Conservation (phyloP, 2,888 invertebrate genomes). For the Rhogogaster chlorosoma region DNA sequence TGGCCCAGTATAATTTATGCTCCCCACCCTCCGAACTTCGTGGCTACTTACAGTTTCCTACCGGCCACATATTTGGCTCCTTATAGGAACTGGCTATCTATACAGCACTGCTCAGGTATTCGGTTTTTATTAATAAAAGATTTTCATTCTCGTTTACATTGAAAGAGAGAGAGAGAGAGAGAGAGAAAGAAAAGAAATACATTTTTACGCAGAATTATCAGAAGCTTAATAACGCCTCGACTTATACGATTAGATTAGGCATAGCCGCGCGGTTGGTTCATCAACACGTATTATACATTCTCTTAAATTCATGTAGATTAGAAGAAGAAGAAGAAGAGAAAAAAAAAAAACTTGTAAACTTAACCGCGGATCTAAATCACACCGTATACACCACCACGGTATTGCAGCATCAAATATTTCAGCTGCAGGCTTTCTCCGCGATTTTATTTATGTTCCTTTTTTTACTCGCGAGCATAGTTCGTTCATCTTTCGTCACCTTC, state of each 20-base stretch:
- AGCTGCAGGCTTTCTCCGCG: neutral
- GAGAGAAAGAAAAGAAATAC: neutral
- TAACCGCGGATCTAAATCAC: neutral
- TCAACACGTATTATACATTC: neutral
- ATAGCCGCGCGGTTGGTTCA: neutral
- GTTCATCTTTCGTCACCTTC: neutral
- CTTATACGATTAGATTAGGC: neutral
- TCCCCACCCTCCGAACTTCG: conserved; percentile 11
- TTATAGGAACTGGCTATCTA: neutral
- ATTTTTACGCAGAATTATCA: neutral
- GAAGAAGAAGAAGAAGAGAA: neutral
- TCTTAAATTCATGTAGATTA: neutral
- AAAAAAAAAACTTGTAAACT: neutral
- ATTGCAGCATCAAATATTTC: neutral
- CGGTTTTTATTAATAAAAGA: no score
- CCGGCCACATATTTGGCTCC: neutral
- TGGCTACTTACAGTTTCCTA: conserved; percentile 20
- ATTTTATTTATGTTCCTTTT: conserved; percentile 5
- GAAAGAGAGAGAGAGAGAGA: no score
- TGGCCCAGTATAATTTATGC: conserved; percentile 50
- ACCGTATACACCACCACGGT: neutral
- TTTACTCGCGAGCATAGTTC: neutral
- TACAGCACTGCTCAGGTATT: neutral
- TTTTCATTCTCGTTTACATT: no score
- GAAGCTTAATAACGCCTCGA: neutral